phyloP scores from a whole-genome alignment of 2,113 vertebrate genomes.

The Danionella cerebrum region DNA sequence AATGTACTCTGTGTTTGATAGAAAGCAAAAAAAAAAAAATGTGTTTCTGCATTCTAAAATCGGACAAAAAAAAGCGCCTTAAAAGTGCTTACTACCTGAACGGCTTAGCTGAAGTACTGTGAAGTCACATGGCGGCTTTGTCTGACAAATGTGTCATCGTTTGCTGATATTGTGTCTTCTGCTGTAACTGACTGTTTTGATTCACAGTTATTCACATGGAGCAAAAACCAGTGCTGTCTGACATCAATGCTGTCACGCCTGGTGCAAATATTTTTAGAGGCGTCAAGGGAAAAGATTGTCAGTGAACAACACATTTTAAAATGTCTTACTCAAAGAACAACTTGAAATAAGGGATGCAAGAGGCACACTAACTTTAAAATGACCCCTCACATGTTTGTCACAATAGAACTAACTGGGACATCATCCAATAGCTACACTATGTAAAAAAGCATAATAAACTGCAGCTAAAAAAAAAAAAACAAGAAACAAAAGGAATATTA shows the following conservation, averaged over 20 bases:
- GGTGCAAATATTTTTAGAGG: background rate
- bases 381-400: too few species aligned
- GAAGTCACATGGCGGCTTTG: background rate
- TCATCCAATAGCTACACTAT: too few species aligned
- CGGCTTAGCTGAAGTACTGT: background rate
- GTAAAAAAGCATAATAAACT: too few species aligned
- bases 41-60: background rate
- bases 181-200: background rate
- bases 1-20: too few species aligned
- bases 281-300: background rate
- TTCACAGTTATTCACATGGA: background rate
- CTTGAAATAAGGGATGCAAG: background rate
- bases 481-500: too few species aligned
- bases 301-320: background rate
- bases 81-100: background rate
- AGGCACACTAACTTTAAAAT: background rate
- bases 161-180: background rate
- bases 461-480: too few species aligned
- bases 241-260: background rate
- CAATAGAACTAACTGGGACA: too few species aligned
- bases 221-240: background rate
- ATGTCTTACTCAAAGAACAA: background rate
- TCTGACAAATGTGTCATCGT: background rate
- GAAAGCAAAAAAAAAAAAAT: background rate
- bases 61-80: background rate